Evolutionary conservation across 2,888 invertebrate species (phyloP), one percentile per base, ranked within the genome.

Genomic region (Thecophora atra): DNA sequence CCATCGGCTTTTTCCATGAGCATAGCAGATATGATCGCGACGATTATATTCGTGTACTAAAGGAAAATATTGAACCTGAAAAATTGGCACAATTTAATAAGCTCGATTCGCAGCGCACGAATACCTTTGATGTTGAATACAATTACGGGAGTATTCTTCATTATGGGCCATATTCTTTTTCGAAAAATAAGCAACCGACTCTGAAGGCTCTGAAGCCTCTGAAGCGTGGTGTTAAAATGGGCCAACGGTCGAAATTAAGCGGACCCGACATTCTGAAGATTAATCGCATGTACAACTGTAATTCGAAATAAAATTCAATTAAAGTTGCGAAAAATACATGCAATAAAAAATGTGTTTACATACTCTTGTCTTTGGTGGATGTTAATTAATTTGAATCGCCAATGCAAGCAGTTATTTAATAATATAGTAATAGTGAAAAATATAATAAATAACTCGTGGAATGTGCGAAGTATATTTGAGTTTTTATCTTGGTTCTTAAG

Each of bases 121-220:
- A 89, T 17, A 89, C 89, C 54, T 93, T 89, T 80, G 92, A 91
- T 4, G 89, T 92, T 30, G 83, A 88, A 0, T 94, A 94, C 80
- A 94, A 94, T 82, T 94, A 91, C 82, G 89, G 90, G 74, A 94
- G 93, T 77, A 91, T 94, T 3, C 91, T 94, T 91, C 94, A 94
- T 81, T 94, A 94, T 81, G 91, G 92, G 0, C 88, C 89, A 30
- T 89, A 87, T 19, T 93, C 93, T 0, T 94, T 93, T 84, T 91
- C 93, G 0, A 88, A 82, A 68, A 94, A 94, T 82, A 89, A 90
- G 0, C 81, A 88, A 79, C 88, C 90, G 19, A 94, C 94, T 0
- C 92, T 94, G 66, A 86, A 90, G 21, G 88, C 93, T 0, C 51
- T 75, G 3, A 68, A 75, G n/a, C 72, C 75, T 1, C 75, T 74